These are phyloP conservation scores for Gryllus longicercus DNA, from an alignment of 2,888 invertebrate genomes.

Conservation along the genomic window DNA sequence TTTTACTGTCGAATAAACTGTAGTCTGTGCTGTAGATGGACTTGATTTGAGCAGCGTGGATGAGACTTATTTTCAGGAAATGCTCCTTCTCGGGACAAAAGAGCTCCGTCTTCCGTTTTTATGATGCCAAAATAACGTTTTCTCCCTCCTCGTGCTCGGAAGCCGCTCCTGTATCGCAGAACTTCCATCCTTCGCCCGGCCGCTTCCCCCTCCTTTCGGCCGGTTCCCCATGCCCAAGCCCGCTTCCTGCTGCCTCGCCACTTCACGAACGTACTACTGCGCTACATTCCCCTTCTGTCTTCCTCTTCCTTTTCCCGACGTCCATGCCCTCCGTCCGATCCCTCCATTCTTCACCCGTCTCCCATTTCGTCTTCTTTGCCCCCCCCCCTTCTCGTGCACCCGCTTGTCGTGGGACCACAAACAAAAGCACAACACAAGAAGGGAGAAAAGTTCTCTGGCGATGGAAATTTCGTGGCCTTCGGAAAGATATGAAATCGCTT, in stretches of 20 bases:
- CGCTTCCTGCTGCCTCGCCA: too few species aligned
- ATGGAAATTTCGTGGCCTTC: conserved; percentile 17
- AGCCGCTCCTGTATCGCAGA: too few species aligned
- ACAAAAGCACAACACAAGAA: not conserved
- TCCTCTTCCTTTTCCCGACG: not conserved
- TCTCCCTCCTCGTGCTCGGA: not conserved
- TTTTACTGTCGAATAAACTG: too few species aligned
- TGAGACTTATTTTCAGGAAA: conserved; percentile 1
- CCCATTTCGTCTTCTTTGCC: not conserved
- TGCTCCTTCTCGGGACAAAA: not conserved
- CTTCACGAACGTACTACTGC: not conserved
- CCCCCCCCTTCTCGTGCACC: not conserved
- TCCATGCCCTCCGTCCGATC: not conserved
- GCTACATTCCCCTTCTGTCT: not conserved
- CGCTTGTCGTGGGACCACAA: not conserved
- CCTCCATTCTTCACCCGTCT: not conserved
- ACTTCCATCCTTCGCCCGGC: too few species aligned
- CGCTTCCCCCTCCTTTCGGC: too few species aligned
- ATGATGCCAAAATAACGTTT: conserved; percentile 4
- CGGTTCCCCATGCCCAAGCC: too few species aligned
- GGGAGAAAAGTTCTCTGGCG: not conserved
- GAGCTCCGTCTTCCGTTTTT: not conserved
- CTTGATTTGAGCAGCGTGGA: not conserved
- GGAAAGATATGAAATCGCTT: not conserved
- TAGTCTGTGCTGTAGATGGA: not conserved